Conservation (phyloP, 2,888 invertebrate species). For the Dryobota labecula region DNA sequence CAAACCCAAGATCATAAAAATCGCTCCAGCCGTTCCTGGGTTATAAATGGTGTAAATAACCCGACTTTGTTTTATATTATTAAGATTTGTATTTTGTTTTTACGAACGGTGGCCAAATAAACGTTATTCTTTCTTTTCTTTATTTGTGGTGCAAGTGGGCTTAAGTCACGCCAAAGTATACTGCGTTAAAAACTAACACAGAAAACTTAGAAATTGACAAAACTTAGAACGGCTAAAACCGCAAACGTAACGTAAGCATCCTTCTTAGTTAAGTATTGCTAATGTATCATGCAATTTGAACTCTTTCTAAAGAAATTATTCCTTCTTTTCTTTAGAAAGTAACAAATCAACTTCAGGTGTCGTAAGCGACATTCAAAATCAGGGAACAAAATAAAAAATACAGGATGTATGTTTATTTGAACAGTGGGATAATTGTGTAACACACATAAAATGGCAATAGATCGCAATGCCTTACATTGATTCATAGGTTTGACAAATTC, state of each 20-base stretch:
- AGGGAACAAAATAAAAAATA: conserved; percentile 4
- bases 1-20: too few relatives aligned
- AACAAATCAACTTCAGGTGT: not conserved
- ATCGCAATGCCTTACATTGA: not conserved
- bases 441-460: not conserved
- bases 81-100: too few relatives aligned
- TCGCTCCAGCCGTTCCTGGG: too few relatives aligned
- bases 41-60: too few relatives aligned
- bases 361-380: conserved; percentile 40
- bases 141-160: too few relatives aligned
- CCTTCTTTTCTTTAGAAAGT: not conserved
- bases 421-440: not conserved
- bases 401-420: not conserved
- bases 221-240: not conserved
- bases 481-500: not conserved
- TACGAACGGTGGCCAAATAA: too few relatives aligned
- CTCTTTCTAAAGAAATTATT: not conserved
- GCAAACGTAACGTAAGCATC: not conserved
- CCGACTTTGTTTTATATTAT: too few relatives aligned
- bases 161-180: too few relatives aligned
- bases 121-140: too few relatives aligned
- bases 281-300: not conserved
- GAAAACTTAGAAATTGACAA: not conserved
- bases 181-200: not conserved
- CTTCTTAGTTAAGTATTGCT: not conserved